Evolutionary conservation across 2,888 invertebrate genomes (phyloP), one percentile per base, ranked within the genome.

Genomic region (Polydesmus complanatus): DNA sequence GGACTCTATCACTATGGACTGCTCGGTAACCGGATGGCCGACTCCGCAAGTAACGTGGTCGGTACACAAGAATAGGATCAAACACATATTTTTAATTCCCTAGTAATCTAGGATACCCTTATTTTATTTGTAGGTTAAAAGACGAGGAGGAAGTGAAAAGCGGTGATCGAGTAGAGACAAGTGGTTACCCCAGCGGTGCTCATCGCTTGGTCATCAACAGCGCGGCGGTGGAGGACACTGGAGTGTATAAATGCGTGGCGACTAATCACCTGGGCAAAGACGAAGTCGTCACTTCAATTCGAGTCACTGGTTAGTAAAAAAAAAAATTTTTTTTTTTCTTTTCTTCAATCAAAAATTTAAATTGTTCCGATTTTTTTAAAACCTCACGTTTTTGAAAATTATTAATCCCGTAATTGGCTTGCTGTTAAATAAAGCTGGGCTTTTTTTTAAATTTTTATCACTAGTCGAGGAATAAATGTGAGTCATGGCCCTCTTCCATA

Each of bases 1-100:
- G 69, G 83, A 88, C 71, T 84, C 88, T 71, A 73, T 89, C 58
- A 79, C 83, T 25, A 75, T 90, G 65, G 88, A 89, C 73, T 89
- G 89, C 69, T 81, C 85, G 57, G 82, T 89, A 54, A 81, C 85
- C 62, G 86, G 85, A 23, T 81, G 84, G 67, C 86, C 87, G 18
- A 75, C 80, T 2, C 86, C 88, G 0, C 79, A 77, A 0, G 81
- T 89, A 62, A 80, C 81, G 47, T 91, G 90, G 90, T 67, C 50
- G 61, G 58, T 59, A 22, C 14, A 50, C 5, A 2, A 52, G n/a
- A 14, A n/a, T n/a, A n/a, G n/a, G n/a, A n/a, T n/a, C n/a, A n/a
- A n/a, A n/a, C n/a, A n/a, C n/a, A n/a, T n/a, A 54, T 25, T 54
- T 54, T 8, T 54, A 5, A n/a, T 8, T 5, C 3, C 5, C 8